These are phyloP conservation scores for Cyrtorhinus lividipennis DNA, from an alignment of 1,140 invertebrate genomes.

Conservation along the genomic window DNA sequence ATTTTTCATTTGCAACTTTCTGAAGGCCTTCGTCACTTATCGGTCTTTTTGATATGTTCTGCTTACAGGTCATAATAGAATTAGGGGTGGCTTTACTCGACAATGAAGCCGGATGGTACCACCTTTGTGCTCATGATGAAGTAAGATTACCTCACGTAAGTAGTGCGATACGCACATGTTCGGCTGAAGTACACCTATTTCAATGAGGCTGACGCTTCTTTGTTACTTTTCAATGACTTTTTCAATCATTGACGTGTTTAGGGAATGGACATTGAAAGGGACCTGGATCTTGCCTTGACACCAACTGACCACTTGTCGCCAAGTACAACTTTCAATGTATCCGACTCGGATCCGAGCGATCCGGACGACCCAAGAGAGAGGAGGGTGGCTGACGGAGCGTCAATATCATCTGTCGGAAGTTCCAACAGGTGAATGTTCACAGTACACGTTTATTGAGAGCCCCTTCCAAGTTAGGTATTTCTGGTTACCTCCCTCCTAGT, in stretches of 20 bases:
- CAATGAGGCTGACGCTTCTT: too few relatives aligned
- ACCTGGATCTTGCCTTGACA: conserved; percentile 24
- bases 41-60: too few relatives aligned
- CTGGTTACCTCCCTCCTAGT: too few relatives aligned
- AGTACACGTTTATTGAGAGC: too few relatives aligned
- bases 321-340: conserved; percentile 65
- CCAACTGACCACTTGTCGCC: conserved; percentile 82
- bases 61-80: conserved; percentile 62
- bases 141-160: conserved; percentile 29
- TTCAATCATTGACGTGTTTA: conserved; percentile 1
- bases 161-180: too few relatives aligned
- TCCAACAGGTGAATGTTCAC: conserved; percentile 51
- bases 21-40: too few relatives aligned
- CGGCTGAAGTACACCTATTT: too few relatives aligned
- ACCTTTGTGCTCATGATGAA: conserved; percentile 76
- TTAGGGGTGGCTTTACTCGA: conserved; percentile 65
- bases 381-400: conserved; percentile 54
- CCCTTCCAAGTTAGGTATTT: too few relatives aligned
- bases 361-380: conserved; percentile 42
- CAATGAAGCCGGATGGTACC: conserved; percentile 88
- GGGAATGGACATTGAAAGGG: conserved; percentile 27
- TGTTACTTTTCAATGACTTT: too few relatives aligned
- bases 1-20: too few relatives aligned
- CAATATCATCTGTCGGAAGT: conserved; percentile 74
- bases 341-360: conserved; percentile 86